Base-by-base conservation (phyloP, 23 tunicate species). In the Trididemnum clinides region DNA sequence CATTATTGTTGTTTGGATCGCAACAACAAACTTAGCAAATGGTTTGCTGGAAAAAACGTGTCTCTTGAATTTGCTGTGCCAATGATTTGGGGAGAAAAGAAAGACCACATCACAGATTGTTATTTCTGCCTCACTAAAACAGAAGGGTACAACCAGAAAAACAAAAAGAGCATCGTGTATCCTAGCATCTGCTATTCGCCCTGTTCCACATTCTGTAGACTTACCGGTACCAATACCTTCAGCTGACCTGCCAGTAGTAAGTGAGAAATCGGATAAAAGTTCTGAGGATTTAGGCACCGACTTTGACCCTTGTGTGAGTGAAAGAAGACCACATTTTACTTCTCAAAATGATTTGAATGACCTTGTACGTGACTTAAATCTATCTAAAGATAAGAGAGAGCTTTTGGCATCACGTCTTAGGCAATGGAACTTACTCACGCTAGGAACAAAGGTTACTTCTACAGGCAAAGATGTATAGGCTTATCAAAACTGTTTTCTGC, bases 61-160 rank as follows among this genome's bases (percentile, higher is more conserved):
- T 6, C n/a, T 19, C 6, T 79, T 36, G n/a, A 6, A 54, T 79
- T 79, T 57, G 64, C 62, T 39, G 72, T 79, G 20, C 71, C 84
- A 58, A 79, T 79, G 70, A 26, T 79, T 7, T 79, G 84, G 84
- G 37, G 71, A 79, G 70, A 79, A 72, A 39, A 51, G 0, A n/a
- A 30, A 51, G 66, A 79, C 39, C 84, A 79, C 26, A 26, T 29
- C 20, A 54, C 69, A 5, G 84, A 79, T 57, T 79, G 84, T 32
- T 79, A 54, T 58, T 79, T 79, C 26, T 79, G 84, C 84, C 20
- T 79, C 38, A 79, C 84, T 3, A 79, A 79, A 6, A 79, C 70
- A 10, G 10, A 58, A 0, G 84, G 84, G 18, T 49, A 12, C 29
- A 12, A 30, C 37, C 72, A 32, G n/a, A 79, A 57, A 58, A 51